Base-by-base conservation (phyloP, 2,888 invertebrate genomes). In the Cremastinae sp. region DNA sequence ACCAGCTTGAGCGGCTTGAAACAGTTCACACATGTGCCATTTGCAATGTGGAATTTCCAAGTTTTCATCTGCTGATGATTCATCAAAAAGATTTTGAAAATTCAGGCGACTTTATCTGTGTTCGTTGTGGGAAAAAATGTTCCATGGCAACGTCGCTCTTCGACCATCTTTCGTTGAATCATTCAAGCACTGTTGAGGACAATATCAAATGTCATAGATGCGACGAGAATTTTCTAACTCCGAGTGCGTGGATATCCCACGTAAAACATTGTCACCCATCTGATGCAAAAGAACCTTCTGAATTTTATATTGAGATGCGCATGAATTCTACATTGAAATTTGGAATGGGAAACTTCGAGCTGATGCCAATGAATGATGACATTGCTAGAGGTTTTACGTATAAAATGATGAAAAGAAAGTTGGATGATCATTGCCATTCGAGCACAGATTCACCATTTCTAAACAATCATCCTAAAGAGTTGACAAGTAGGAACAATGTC, bases 221-320 rank as follows among this genome's bases (percentile, higher is more conserved):
- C 34, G 47, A 51, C 0, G 83, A 84, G 58, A 59, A 74, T 12
- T 12, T 82, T 0, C 34, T 70, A 5, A 75, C 79, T 0, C 36
- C 4, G 3, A 43, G 10, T n/a, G 56, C 74, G 4, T 73, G 82
- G 62, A 28, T 74, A 12, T 80, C 79, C 3, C 84, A 84, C 16
- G 70, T 79, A 0, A 81, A 80, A 64, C 84, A 84, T 12, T 76
- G 78, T 12, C 84, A 83, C 51, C 66, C 3, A 7, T 34, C 45
- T 4, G 45, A 58, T 12, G 9, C 20, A 20, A 56, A 20, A 20
- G 70, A 58, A 49, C 61, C 72, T 5, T 62, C 75, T 0, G 78
- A 78, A 28, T 70, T 75, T 49, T 78, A 56, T 51, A 28, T 78
- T 9, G 78, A 78, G 45, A 62, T 34, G 2, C 64, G 72, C 10